Percentiles rank a stretch among this genome's conserved stretches.
phyloP scores from a whole-genome alignment of 2,797 vertebrate species.

The Anomalospiza imberbis region DNA sequence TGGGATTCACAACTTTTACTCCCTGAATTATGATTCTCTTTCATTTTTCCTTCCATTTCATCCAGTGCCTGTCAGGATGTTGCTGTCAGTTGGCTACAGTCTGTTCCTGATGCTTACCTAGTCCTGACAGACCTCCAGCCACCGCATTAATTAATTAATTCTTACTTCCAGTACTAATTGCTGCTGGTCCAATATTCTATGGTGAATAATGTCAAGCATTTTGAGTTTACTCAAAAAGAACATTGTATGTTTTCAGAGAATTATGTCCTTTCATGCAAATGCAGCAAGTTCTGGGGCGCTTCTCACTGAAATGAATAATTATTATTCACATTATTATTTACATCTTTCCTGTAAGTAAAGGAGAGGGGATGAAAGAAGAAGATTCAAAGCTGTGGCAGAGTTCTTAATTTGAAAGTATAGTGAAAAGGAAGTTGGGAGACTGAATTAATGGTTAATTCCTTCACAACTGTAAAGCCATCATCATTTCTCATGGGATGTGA shows the following conservation, averaged over 20 bases:
- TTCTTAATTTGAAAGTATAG: background rate
- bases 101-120: background rate
- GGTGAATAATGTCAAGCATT: background rate
- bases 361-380: background rate
- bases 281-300: background rate
- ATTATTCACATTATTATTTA: background rate
- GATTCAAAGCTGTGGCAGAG: background rate
- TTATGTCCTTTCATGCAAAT: background rate
- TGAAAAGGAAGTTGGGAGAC: background rate
- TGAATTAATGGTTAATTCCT: background rate
- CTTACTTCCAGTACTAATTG: background rate
- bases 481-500: background rate
- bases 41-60: background rate
- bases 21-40: background rate
- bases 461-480: background rate
- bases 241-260: background rate
- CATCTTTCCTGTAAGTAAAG: background rate
- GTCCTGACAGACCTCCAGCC: background rate
- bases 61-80: background rate
- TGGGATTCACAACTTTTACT: background rate
- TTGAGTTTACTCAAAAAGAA: background rate
- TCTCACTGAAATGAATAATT: background rate
- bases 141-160: background rate
- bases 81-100: rapidly evolving
- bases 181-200: background rate